phyloP scores from a whole-genome alignment of 2,113 vertebrate species.

The Neoarius graeffei region DNA sequence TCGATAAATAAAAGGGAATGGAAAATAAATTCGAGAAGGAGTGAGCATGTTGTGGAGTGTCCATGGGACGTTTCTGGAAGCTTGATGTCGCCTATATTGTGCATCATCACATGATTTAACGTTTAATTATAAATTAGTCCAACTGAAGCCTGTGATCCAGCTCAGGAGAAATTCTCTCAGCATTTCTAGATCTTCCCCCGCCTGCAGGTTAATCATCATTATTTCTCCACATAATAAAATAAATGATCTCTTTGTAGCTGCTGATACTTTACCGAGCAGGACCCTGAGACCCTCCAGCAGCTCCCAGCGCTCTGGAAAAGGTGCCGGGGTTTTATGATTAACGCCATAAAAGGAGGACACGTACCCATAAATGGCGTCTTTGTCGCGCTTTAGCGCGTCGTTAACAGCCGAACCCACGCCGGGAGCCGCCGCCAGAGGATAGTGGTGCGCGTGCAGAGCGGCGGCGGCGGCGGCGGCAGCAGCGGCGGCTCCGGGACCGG shows the following conservation, averaged over 20 bases:
- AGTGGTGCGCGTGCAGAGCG: conserved; percentile 84
- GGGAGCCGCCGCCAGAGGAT: conserved; percentile 82
- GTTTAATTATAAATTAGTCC: too few relatives aligned
- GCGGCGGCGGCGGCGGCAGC: conserved; percentile 59
- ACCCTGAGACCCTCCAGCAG: neutral
- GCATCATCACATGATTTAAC: neutral
- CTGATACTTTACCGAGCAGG: too few relatives aligned
- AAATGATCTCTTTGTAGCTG: neutral
- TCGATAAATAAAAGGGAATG: too few relatives aligned
- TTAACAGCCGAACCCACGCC: conserved; percentile 84
- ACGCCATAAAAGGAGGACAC: conserved; percentile 64
- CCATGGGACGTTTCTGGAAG: too few relatives aligned
- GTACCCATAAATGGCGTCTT: conserved; percentile 96
- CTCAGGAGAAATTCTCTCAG: neutral
- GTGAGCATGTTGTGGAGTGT: too few relatives aligned
- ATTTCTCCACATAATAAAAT: neutral
- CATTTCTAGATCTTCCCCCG: neutral
- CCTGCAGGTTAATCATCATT: too few relatives aligned
- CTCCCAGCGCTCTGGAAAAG: neutral
- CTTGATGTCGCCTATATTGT: neutral
- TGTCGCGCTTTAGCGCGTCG: conserved; percentile 90
- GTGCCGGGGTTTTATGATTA: conserved; percentile 7
- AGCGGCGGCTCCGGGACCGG: conserved; percentile 65
- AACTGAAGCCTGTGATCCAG: too few relatives aligned
- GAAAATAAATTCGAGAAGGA: too few relatives aligned